A percentile compares a stretch with the other conserved stretches of the same genome.
phyloP scores from a whole-genome alignment of 2,888 invertebrate species.

The Polyommatus icarus region DNA sequence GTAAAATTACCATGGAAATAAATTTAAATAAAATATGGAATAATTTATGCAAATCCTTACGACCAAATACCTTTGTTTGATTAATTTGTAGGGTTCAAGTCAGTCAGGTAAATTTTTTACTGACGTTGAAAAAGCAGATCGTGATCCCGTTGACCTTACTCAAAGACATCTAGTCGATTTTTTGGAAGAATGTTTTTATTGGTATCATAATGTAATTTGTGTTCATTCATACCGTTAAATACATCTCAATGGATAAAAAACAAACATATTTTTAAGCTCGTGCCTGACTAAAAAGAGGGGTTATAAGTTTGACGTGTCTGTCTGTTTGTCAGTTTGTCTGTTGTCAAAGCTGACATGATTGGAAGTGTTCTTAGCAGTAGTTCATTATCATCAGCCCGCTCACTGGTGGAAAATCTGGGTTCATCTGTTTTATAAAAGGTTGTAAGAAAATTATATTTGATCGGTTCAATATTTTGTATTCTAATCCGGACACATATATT shows the following conservation, averaged over 20 bases:
- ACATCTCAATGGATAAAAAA: no score
- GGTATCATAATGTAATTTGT: neutral
- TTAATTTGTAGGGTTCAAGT: constrained; percentile 2
- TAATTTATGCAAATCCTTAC: neutral
- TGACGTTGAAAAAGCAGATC: neutral
- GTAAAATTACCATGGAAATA: neutral
- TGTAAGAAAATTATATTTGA: no score
- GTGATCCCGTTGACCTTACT: constrained; percentile 10
- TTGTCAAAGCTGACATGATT: neutral
- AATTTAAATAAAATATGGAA: neutral
- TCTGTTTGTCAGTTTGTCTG: neutral
- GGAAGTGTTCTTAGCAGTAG: neutral
- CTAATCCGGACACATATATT: no score
- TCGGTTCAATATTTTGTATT: no score
- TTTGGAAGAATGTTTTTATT: neutral
- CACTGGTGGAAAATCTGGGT: neutral
- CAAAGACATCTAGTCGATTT: neutral
- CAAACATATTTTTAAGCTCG: no score
- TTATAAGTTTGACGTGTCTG: no score
- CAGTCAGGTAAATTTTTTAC: neutral
- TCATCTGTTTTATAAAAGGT: no score
- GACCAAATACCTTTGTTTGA: neutral
- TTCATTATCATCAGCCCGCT: neutral
- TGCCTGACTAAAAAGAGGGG: neutral
- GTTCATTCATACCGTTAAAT: neutral